These are phyloP conservation scores for Notodonta ziczac DNA, from an alignment of 2,888 invertebrate species.

Conservation along the genomic window DNA sequence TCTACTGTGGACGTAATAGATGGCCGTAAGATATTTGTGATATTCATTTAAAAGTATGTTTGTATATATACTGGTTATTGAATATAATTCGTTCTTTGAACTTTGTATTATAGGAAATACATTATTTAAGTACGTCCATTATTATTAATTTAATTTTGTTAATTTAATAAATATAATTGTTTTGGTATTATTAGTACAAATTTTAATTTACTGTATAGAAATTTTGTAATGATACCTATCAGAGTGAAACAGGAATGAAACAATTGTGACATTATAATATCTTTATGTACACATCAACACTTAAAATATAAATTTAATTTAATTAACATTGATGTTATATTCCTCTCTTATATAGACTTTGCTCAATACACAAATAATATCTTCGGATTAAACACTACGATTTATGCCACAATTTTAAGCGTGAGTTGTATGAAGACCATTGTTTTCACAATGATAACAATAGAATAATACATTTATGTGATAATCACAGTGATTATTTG, in stretches of 20 bases:
- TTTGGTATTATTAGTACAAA: slow-evolving; percentile 12
- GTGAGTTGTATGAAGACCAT: slow-evolving; percentile 1
- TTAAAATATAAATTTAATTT: slow-evolving; percentile 56
- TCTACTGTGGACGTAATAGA: slow-evolving; percentile 3
- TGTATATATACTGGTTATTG: not conserved
- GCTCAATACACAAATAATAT: slow-evolving; percentile 14
- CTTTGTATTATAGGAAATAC: not conserved
- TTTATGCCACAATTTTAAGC: not conserved
- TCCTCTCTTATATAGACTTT: slow-evolving; percentile 28
- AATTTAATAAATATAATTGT: slow-evolving; percentile 10
- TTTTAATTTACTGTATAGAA: not conserved
- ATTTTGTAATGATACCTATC: not conserved
- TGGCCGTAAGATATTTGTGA: slow-evolving; percentile 8
- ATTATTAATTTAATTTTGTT: slow-evolving; percentile 3
- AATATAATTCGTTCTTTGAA: not conserved
- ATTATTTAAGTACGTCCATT: not conserved
- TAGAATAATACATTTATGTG: no score
- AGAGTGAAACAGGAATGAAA: not conserved
- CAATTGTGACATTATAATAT: slow-evolving; percentile 3
- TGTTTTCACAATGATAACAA: no score
- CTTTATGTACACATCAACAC: slow-evolving; percentile 52
- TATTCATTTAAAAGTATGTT: slow-evolving; percentile 1
- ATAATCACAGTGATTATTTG: no score
- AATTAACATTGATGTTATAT: slow-evolving; percentile 39
- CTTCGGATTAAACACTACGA: not conserved